phyloP scores from a whole-genome alignment of 2,113 vertebrate species.

The Eubucco bourcierii region DNA sequence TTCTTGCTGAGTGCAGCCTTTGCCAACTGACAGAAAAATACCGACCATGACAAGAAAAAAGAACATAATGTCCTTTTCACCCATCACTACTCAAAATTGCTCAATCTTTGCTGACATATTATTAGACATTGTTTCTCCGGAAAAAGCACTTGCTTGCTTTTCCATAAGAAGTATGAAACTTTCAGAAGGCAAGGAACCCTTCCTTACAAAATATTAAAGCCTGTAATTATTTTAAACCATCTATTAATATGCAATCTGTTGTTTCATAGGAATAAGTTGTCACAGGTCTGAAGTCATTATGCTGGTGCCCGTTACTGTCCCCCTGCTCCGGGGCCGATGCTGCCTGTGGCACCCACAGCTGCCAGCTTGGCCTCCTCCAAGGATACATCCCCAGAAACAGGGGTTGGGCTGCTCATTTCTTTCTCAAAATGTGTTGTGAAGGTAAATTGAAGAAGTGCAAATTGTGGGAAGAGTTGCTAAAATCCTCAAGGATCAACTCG shows the following conservation, averaged over 20 bases:
- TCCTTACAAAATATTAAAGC: conserved; percentile 89
- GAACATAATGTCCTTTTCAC: conserved; percentile 97
- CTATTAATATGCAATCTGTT: conserved; percentile 94
- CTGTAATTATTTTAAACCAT: conserved; percentile 92
- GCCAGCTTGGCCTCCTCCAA: background rate
- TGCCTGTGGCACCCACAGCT: background rate
- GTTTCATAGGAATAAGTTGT: conserved; percentile 86
- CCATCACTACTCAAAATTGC: conserved; percentile 94
- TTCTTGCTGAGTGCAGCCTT: conserved; percentile 86
- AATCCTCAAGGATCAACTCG: background rate
- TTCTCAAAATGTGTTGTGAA: background rate
- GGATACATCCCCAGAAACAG: background rate
- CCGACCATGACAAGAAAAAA: conserved; percentile 91
- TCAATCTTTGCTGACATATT: conserved; percentile 96
- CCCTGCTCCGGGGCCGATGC: background rate
- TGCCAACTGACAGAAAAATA: conserved; percentile 93
- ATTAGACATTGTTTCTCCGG: conserved; percentile 97
- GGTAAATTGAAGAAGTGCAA: background rate
- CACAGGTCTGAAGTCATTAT: conserved; percentile 68
- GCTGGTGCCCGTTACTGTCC: conserved; percentile 24
- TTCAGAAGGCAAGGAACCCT: conserved; percentile 81
- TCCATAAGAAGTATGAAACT: conserved; percentile 93
- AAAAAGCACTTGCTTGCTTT: conserved; percentile 91
- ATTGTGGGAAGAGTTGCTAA: background rate
- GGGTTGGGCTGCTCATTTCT: background rate